Evolutionary conservation across 2,113 vertebrate species (phyloP), one percentile per base, ranked within the genome.

Genomic region (Todiramphus chloris): DNA sequence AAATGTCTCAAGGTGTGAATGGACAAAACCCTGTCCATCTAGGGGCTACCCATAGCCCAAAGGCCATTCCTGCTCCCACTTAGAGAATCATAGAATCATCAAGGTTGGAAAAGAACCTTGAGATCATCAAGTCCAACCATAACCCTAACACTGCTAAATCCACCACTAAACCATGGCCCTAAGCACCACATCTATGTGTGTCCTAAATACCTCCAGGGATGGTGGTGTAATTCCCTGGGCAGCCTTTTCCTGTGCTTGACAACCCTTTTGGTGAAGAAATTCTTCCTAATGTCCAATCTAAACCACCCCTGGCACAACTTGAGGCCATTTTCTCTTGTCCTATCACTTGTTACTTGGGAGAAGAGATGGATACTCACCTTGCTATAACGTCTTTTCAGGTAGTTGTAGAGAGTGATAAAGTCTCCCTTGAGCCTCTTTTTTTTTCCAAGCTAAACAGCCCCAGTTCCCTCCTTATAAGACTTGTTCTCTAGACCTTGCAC

Each of bases 351-450:
- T 14, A 68, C 8, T 7, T 43, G 13, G 25, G 23, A 86, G 4
- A 33, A 33, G 14, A 67, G 8, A 33, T 10, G 1, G 1, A 33
- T 8, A 5, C 6, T 28, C 27, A 35, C 23, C 25, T 81, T 3
- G 0, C 18, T 60, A 14, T 35, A 69, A 4, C 14, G 6, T 46
- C 25, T n/a, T 78, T 56, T 70, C 39, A 46, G 35, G 33, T 6
- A 46, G 13, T 2, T 69, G 25, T 27, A 51, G 43, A 18, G 16
- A 39, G 46, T 1, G 0, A 62, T 7, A 6, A 19, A 8, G 44
- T 37, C 27, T 78, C 64, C 51, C 60, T 27, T 31, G 3, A 60
- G 23, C 21, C 33, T 68, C 28, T 56, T 77, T 12, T 77, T 12
- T 30, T n/a, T 46, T 76, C 55, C 63, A 69, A 20, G 0, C 24